These are phyloP conservation scores for Saiga tatarica DNA, from an alignment of 2,113 vertebrate genomes.

Conservation along the genomic window DNA sequence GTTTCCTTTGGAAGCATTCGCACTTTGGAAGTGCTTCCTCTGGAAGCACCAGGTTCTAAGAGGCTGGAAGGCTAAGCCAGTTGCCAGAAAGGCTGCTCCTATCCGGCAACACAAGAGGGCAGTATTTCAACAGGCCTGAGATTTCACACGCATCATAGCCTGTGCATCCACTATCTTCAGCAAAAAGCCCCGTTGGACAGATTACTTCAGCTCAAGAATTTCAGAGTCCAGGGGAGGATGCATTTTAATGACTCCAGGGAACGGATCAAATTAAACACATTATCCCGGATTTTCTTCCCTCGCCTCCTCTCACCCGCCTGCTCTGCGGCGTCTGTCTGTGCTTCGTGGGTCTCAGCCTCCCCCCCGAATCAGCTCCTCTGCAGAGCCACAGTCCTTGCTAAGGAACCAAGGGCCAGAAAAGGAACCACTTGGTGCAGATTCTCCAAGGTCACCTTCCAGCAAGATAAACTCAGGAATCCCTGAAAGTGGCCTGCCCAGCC, in stretches of 20 bases:
- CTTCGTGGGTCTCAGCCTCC: conserved; percentile 24
- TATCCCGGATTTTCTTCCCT: conserved; percentile 73
- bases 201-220: conserved; percentile 76
- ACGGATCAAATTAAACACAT: conserved; percentile 78
- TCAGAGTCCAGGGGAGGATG: conserved; percentile 62
- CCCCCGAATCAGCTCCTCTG: neutral
- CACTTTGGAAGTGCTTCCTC: neutral
- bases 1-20: neutral
- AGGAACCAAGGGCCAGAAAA: conserved; percentile 40
- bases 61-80: fast-evolving
- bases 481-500: neutral
- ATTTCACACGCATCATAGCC: neutral
- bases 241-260: conserved; percentile 78
- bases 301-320: conserved; percentile 62
- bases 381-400: conserved; percentile 25
- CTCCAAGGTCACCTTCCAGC: conserved; percentile 77
- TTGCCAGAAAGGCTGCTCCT: neutral
- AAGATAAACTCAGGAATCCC: neutral
- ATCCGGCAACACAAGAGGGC: conserved; percentile 80
- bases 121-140: conserved; percentile 76
- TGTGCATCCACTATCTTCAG: conserved; percentile 30
- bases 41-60: neutral
- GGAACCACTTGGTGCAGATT: neutral
- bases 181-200: conserved; percentile 44
- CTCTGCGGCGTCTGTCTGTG: neutral